phyloP scores from a whole-genome alignment of 2,797 vertebrate genomes.

The Astyanax mexicanus region DNA sequence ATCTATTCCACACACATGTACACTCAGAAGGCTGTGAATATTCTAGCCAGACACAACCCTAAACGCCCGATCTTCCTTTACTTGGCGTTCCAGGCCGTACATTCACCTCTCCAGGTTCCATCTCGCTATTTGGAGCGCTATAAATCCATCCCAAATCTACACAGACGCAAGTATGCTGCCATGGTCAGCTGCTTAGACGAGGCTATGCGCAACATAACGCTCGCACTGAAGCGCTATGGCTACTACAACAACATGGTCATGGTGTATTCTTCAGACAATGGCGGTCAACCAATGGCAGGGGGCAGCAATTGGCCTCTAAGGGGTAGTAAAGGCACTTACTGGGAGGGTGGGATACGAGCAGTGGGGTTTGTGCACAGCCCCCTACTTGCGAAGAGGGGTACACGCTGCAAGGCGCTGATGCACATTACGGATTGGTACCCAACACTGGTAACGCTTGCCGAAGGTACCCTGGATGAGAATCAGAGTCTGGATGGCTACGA shows the following conservation, averaged over 20 bases:
- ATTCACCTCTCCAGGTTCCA: constrained; percentile 94
- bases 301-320: constrained; percentile 97
- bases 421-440: constrained; percentile 99
- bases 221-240: constrained; percentile 87
- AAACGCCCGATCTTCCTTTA: constrained; percentile 90
- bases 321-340: constrained; percentile 94
- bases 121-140: constrained; percentile 90
- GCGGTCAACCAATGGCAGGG: constrained; percentile 90
- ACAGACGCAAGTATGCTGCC: constrained; percentile 91
- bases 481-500: constrained; percentile 92
- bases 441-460: constrained; percentile 90
- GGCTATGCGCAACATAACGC: constrained; percentile 90
- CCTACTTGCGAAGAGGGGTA: constrained; percentile 87
- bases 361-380: constrained; percentile 97
- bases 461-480: constrained; percentile 90
- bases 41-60: constrained; percentile 88
- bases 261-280: constrained; percentile 96
- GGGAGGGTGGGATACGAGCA: constrained; percentile 94
- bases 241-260: constrained; percentile 93
- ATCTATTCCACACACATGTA: constrained; percentile 96
- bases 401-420: constrained; percentile 88
- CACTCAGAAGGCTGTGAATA: constrained; percentile 87
- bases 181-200: constrained; percentile 97
- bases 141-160: constrained; percentile 88
- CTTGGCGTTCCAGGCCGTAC: constrained; percentile 94